Evolutionary conservation across 1,140 invertebrate species (phyloP), one percentile per base, ranked within the genome.

Genomic region (Vollenhovia emeryi): DNA sequence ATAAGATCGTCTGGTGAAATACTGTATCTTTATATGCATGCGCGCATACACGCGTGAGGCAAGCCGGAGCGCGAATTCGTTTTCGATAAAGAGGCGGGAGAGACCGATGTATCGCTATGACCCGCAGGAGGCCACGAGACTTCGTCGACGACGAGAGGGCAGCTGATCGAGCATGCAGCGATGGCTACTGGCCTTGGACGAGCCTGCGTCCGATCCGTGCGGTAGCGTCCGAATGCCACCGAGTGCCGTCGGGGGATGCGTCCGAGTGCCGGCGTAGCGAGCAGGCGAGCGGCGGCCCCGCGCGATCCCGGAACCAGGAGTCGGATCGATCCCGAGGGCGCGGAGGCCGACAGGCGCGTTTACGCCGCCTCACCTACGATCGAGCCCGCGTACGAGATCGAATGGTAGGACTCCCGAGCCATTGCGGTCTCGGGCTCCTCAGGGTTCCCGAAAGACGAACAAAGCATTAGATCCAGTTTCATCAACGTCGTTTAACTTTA

Each of bases 191-290:
- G 87, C 90, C 64, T 87, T 91, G 57, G 90, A 93, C 87, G 92
- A 93, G 85, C 88, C 90, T 79, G 86, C 91, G 87, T 92, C 91
- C 68, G 79, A 90, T 78, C 88, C 85, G 88, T 92, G 92, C 86
- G 86, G 85, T 87, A 91, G 74, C 76, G 68, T 55, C 27, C 82
- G 74, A 66, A 68, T 45, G 75, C 75, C 59, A 86, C 75, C 68
- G 68, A 71, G 79, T 87, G 86, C 64, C 71, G 84, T 86, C 74
- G 79, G 79, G 90, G 89, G 89, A 89, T 89, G 76, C 83, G 79
- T 83, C 85, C 87, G 64, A 75, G 73, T 75, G 89, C 82, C 78
- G 82, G 66, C 57, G 68, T 82, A 18, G 52, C 33, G 18, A 75
- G n/a, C n/a, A n/a, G 36, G 21, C 60, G 43, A 79, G 59, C 87